Base-by-base conservation (phyloP, 1,140 invertebrate species). In the Papilio machaon region DNA sequence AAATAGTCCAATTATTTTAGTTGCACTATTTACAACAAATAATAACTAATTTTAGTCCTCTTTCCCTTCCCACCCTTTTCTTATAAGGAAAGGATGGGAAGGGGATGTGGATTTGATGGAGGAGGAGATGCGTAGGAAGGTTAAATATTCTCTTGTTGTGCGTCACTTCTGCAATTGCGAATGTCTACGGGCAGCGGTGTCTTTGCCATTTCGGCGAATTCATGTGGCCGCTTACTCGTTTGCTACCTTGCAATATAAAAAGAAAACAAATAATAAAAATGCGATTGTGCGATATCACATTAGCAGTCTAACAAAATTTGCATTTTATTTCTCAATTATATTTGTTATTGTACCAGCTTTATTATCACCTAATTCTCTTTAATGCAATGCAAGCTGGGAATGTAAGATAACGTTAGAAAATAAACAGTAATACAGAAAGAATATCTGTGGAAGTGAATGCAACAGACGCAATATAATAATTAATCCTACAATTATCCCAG, bases 401-500 rank as follows among this genome's bases (percentile, higher is more conserved):
- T 38, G 11, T 67, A 30, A 67, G 64, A 67, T 67, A 67, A 67
- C 30, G 64, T 67, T 67, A 67, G 23, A 67, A 67, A 67, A 67
- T 67, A 67, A 2, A 67, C 9, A 7, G 4, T 35, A 67, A 67
- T 67, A 67, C 4, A 64, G 60, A 64, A 64, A 64, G 60, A 64
- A 64, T 64, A 23, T 23, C 19, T 23, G 11, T 67, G 15, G 60
- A 11, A 35, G 60, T 35, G 19, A 64, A 64, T 64, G 64, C 23
- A 67, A 67, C 64, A 67, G 64, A 35, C 64, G 64, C 11, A 67
- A 35, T 67, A 23, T 67, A 67, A 67, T 67, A 67, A 67, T 64
- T 64, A 67, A 67, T 67, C 64, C 64, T 35, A 10, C 35, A 67
- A 67, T 67, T 67, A 67, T 67, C 6, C 60, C 64, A 30, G 60